These are phyloP conservation scores for Pedetes capensis DNA, from an alignment of 2,113 vertebrate species.

Conservation along the genomic window DNA sequence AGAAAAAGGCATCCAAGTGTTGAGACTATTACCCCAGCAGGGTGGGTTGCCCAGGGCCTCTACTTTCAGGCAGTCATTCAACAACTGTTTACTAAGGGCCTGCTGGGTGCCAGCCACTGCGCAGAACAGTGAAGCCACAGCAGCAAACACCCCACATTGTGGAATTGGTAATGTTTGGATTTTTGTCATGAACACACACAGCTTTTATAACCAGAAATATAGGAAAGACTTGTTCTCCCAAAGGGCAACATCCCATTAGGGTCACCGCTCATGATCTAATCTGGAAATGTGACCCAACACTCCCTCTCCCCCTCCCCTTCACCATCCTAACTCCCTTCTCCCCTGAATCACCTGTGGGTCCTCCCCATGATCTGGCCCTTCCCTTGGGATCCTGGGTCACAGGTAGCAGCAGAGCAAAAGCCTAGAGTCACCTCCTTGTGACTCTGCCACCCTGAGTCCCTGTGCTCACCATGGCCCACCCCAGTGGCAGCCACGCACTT, in stretches of 20 bases:
- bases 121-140: not conserved
- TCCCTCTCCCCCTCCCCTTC: not conserved
- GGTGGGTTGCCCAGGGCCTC: rapidly evolving
- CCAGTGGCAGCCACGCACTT: not conserved
- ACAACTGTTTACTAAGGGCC: not conserved
- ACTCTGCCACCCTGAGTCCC: not conserved
- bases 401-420: not conserved
- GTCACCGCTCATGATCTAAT: too few relatives aligned
- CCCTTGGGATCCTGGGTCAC: not conserved
- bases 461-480: not conserved
- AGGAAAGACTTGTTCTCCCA: not conserved
- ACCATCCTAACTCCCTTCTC: not conserved
- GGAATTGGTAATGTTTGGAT: not conserved
- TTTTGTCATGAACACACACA: not conserved
- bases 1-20: not conserved
- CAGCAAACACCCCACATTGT: rapidly evolving
- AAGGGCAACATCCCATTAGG: not conserved
- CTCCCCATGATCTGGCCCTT: not conserved
- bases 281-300: not conserved
- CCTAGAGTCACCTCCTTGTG: not conserved
- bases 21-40: not conserved
- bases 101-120: rapidly evolving
- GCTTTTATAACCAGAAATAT: not conserved
- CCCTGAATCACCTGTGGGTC: not conserved
- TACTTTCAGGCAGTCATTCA: not conserved